Evolutionary conservation across 2,113 vertebrate species (phyloP).

Genomic region (Ochotona princeps): DNA sequence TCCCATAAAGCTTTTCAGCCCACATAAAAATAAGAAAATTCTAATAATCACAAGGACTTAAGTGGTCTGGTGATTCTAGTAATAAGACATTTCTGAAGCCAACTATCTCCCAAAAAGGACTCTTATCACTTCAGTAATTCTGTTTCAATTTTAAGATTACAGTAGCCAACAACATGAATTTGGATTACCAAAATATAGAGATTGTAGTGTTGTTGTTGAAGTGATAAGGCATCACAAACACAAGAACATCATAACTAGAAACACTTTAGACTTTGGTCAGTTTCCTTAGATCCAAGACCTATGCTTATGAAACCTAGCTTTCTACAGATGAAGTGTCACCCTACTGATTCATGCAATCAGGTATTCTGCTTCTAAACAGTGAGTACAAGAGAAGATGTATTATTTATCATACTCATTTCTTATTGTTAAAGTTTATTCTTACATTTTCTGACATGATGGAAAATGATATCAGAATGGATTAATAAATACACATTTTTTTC

Average conservation of each 20-base stretch:
- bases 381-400: neutral
- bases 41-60: neutral
- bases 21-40: neutral
- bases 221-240: neutral
- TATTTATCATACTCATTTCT: neutral
- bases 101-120: neutral
- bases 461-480: neutral
- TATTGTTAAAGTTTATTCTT: neutral
- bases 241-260: neutral
- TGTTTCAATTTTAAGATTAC: neutral
- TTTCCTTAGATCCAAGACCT: neutral
- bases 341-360: conserved; percentile 13
- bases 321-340: neutral
- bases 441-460: neutral
- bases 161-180: neutral
- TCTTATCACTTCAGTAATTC: neutral
- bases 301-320: neutral
- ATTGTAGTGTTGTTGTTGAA: neutral
- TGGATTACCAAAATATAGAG: neutral
- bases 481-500: neutral
- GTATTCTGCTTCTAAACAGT: neutral
- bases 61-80: neutral
- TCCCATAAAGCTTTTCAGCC: neutral
- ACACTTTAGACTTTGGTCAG: neutral
- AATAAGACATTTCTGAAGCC: neutral